phyloP scores from a whole-genome alignment of 2,888 invertebrate species.

The Nematopogon swammerdamellus region DNA sequence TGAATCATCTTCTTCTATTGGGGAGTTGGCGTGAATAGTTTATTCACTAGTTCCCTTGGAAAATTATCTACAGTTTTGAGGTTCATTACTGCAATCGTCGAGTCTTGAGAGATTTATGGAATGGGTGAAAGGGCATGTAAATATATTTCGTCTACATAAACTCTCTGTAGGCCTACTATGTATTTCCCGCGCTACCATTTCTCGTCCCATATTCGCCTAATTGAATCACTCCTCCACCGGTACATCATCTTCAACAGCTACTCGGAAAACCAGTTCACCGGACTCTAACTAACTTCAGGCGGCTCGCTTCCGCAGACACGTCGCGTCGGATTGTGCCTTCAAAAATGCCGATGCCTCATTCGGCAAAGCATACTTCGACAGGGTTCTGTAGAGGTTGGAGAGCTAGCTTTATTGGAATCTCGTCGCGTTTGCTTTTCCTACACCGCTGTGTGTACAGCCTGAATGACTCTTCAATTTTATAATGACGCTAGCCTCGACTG shows the following conservation, averaged over 20 bases:
- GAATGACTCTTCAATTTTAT: neutral
- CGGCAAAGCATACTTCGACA: neutral
- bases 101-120: too few relatives aligned
- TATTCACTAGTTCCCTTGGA: too few relatives aligned
- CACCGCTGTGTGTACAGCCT: neutral
- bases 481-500: neutral
- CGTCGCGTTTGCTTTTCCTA: neutral
- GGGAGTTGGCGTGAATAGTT: too few relatives aligned
- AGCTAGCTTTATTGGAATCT: neutral
- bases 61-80: too few relatives aligned
- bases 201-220: neutral
- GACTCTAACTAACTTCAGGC: neutral
- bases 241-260: neutral
- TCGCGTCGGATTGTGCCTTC: neutral
- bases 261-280: neutral
- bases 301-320: neutral
- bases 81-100: too few relatives aligned
- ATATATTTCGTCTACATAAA: too few relatives aligned
- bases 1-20: too few relatives aligned
- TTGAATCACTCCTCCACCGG: neutral
- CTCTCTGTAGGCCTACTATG: too few relatives aligned
- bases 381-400: neutral
- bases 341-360: too few relatives aligned
- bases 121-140: too few relatives aligned
- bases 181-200: conserved; percentile 1